phyloP scores from a whole-genome alignment of 2,113 vertebrate genomes.

The Sprattus sprattus region DNA sequence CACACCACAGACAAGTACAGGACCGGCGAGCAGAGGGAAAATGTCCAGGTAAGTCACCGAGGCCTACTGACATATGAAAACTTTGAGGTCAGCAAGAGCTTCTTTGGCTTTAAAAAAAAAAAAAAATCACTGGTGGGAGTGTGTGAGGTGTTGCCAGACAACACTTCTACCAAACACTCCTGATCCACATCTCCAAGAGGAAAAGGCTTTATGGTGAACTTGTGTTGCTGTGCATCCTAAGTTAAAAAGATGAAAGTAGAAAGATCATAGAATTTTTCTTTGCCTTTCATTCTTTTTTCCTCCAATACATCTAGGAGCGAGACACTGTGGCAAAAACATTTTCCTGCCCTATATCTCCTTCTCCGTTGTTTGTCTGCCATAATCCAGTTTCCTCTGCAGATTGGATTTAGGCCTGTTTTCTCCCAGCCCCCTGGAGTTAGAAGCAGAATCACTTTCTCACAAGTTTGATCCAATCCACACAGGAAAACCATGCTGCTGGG shows the following conservation, averaged over 20 bases:
- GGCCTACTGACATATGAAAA: not conserved
- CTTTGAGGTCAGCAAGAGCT: not conserved
- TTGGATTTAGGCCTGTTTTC: constrained; percentile 24
- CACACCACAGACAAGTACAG: not conserved
- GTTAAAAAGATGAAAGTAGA: not conserved
- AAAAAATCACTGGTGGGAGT: not conserved
- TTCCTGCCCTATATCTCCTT: constrained; percentile 28
- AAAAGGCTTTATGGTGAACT: not conserved
- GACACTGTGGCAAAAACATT: constrained; percentile 27
- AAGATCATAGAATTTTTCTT: not conserved
- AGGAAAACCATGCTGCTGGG: not conserved
- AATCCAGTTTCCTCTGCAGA: constrained; percentile 34
- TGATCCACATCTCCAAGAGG: not conserved
- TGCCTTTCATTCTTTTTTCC: not conserved
- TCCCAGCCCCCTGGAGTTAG: constrained; percentile 21
- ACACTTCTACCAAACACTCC: not conserved
- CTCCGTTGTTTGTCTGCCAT: constrained; percentile 7
- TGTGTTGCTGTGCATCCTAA: not conserved
- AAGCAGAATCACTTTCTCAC: not conserved
- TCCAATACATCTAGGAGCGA: constrained; percentile 23
- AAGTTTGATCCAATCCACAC: not conserved
- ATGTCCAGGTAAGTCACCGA: not conserved
- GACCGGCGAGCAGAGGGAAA: not conserved
- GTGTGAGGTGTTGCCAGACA: not conserved
- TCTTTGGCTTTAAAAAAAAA: not conserved